Evolutionary conservation across 2,797 vertebrate species (phyloP), one percentile per base, ranked within the genome.

Genomic region (Catharus ustulatus): DNA sequence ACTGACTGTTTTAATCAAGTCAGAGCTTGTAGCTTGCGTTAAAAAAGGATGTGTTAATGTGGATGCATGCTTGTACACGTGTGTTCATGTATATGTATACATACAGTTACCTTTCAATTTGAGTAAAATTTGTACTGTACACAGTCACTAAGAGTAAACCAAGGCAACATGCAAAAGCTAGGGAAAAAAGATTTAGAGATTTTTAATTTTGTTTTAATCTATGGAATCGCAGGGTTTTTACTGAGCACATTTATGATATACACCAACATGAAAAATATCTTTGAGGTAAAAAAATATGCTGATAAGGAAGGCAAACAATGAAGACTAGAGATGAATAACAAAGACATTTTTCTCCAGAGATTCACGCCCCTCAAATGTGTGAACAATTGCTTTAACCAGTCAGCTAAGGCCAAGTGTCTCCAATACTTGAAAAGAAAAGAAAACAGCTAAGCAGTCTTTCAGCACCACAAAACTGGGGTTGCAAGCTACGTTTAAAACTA

Each of bases 321-420:
- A 84, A 96, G 90, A 97, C 38, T 67, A 91, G 73, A 96, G 84
- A 88, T 96, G 87, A 97, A 77, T 94, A 95, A 97, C 89, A 93
- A 95, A 88, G 73, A 90, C 94, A 80, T 90, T 97, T 97, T 80
- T 92, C 84, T 96, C 92, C 82, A 89, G 73, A 68, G 61, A 94
- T 86, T 89, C 80, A 86, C 88, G 82, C 73, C 97, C 93, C 87
- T 97, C 95, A 95, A 96, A 96, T 95, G 16, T 89, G 84, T 96
- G 95, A 97, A 92, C 95, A 95, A 97, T 85, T 61, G 54, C 49
- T 92, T 97, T 97, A 92, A 97, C 87, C 81, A 96, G 61, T 96
- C 93, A 95, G 88, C 93, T 95, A 96, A 95, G 92, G 96, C 79
- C 62, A 94, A 97, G 81, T 76, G 69, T 62, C 87, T 95, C 42